Base-by-base conservation (phyloP, 2,113 vertebrate species). In the Sorex araneus region DNA sequence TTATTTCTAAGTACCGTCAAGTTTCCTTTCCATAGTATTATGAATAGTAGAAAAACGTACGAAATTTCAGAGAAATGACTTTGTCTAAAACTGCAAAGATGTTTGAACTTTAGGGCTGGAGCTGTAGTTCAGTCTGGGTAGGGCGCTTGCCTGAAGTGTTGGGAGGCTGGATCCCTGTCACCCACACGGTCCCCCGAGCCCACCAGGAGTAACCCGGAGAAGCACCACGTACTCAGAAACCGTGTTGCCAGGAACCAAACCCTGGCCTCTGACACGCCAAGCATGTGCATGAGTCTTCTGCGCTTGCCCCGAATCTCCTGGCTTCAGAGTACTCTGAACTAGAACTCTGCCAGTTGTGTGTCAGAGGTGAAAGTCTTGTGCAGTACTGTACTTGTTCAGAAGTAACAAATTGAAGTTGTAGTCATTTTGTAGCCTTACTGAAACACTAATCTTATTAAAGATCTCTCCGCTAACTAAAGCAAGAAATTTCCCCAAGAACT, bases 11-110 rank as follows among this genome's bases (percentile, higher is more conserved):
- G 40, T 40, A 40, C 40, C 16, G 11, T 95, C 95, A 73, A 36
- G 4, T 92, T 90, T 16, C 28, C 64, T 94, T 94, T 96, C 89
- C 93, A 84, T 94, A 91, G 71, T 94, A 97, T 73, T n/a, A 28
- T 70, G 84, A 36, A 89, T 87, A 94, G 64, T 87, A 81, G 45
- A 40, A 63, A 63, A 67, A 40, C 89, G 16, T 32, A 47, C 87
- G 89, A 30, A 15, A 57, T 13, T 75, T 94, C 30, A 88, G 40
- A 40, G 12, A 69, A 18, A 18, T 87, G 30, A 54, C 87, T 84
- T 87, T 91, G 16, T 77, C 63, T 88, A 77, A 87, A 90, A 45
- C 16, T 70, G 21, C 64, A 30, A 91, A 93, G 36, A 92, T 86
- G 92, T 84, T 71, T 87, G 79, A 93, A 60, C 57, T 54, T 11